Conservation (phyloP, 2,888 invertebrate genomes). For the Phyto melanocephala region DNA sequence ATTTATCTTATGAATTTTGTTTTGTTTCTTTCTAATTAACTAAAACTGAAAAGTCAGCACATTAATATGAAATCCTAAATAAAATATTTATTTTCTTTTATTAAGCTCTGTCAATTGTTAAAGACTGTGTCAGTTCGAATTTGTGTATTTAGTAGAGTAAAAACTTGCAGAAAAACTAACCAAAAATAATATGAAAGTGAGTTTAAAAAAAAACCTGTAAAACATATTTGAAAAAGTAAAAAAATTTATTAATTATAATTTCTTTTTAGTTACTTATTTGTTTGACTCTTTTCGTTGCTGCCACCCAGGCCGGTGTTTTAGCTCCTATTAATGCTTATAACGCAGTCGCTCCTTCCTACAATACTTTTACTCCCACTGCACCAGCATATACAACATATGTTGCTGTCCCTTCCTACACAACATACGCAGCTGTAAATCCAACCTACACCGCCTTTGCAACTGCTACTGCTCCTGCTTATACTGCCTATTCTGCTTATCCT, state of each 20-base stretch:
- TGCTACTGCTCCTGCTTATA: slow-evolving; percentile 24
- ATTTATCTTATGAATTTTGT: slow-evolving; percentile 22
- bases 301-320: slow-evolving; percentile 72
- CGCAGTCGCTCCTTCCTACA: slow-evolving; percentile 63
- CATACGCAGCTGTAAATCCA: slow-evolving; percentile 64
- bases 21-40: neutral
- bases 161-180: neutral
- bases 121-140: slow-evolving; percentile 32
- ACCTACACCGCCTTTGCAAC: too few species aligned
- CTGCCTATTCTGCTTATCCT: slow-evolving; percentile 62
- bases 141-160: slow-evolving; percentile 19
- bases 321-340: slow-evolving; percentile 63
- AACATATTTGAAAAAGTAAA: neutral
- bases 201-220: neutral
- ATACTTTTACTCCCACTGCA: slow-evolving; percentile 54
- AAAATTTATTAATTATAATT: neutral
- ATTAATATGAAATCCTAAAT: neutral
- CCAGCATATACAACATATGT: slow-evolving; percentile 66
- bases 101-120: neutral
- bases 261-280: slow-evolving; percentile 72
- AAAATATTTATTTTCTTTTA: slow-evolving; percentile 42
- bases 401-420: slow-evolving; percentile 47
- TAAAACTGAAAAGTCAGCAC: neutral
- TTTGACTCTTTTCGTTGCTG: slow-evolving; percentile 73
- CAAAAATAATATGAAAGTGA: slow-evolving; percentile 43